Evolutionary conservation across 2,888 invertebrate genomes (phyloP), one percentile per base, ranked within the genome.

Genomic region (Entomobrya proxima): DNA sequence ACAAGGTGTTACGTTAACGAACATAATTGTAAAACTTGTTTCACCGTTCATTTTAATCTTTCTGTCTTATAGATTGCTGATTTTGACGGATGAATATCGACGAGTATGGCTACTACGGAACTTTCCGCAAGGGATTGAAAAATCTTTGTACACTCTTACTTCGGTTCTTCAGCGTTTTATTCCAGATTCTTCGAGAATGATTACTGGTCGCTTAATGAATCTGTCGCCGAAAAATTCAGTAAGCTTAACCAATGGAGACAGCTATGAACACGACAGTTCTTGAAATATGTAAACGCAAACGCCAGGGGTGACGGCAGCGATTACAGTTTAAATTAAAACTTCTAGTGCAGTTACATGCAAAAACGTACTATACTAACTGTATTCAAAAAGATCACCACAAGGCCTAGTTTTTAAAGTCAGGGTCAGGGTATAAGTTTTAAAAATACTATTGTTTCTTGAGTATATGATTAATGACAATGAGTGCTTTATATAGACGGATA

Each of bases 21-120:
- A n/a, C n/a, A 55, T 58, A 50, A 18, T 30, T 58, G 13, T 3
- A 67, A 32, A 50, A 13, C 32, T 76, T 40, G 44, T 13, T 35
- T 35, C 11, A 2, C 13, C 7, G 5, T 13, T 55, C 6, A 55
- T 86, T 27, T 75, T 32, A 24, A n/a, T 37, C 44, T 5, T 40
- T 4, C n/a, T 30, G 18, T 85, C 9, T 86, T 35, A 52, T 90
- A 93, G 93, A 90, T 92, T 94, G 90, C 91, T 94, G 67, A 93
- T 93, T 80, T 91, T 93, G 82, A 92, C 93, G 84, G 93, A 93
- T 88, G 93, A 93, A 84, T 94, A 93, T 89, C 92, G 93, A 89
- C 92, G 92, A 52, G 92, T 93, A 18, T 94, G 94, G 94, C 90
- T 93, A 40, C 92, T 93, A 86, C 91, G 93, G 77, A 93, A 94